Conservation (phyloP, 2,888 invertebrate genomes). For the Linyphia triangularis region DNA sequence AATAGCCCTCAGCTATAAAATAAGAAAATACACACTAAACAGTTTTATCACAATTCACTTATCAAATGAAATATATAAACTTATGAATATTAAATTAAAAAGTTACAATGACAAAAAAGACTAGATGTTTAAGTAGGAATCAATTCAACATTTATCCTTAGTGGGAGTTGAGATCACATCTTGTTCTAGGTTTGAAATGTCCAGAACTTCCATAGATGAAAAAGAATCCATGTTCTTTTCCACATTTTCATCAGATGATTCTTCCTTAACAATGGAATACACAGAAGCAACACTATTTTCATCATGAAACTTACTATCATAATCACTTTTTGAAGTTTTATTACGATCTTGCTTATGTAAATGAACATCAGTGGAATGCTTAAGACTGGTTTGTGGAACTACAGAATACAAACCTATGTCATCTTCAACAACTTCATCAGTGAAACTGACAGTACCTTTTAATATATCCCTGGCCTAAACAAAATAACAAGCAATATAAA, state of each 20-base stretch:
- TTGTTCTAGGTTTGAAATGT: not conserved
- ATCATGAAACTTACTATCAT: not conserved
- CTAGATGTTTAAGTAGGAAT: not conserved
- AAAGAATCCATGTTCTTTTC: not conserved
- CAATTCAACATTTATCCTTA: not conserved
- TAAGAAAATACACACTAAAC: conserved; percentile 7
- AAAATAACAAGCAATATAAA: not conserved
- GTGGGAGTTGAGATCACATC: not conserved
- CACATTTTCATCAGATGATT: not conserved
- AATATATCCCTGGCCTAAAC: conserved; percentile 76
- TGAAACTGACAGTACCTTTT: conserved; percentile 75
- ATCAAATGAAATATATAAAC: not conserved
- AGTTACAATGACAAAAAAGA: not conserved
- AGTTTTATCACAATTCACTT: conserved; percentile 24
- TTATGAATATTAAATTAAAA: not conserved
- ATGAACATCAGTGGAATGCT: not conserved
- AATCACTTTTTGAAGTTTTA: not conserved
- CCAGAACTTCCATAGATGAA: not conserved
- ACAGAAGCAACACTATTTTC: not conserved
- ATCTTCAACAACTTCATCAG: conserved; percentile 62
- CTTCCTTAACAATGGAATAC: too few species aligned
- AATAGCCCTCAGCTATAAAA: conserved; percentile 4
- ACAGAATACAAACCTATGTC: conserved; percentile 14
- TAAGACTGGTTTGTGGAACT: not conserved
- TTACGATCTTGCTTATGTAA: not conserved